Evolutionary conservation across 2,888 invertebrate species (phyloP).

Genomic region (Dynastes grantii): DNA sequence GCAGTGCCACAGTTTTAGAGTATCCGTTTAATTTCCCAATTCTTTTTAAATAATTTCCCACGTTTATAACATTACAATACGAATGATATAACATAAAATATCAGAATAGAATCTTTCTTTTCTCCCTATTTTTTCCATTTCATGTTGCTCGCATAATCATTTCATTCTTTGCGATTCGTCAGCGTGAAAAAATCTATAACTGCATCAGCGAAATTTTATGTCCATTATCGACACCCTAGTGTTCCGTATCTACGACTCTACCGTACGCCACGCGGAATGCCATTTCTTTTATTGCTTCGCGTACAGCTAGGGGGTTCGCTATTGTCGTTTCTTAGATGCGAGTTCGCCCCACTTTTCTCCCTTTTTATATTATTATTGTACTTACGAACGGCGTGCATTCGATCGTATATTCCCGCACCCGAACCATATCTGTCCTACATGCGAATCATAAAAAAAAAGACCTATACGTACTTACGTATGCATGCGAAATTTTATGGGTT

Average conservation of each 20-base stretch:
- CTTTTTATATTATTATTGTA: background rate
- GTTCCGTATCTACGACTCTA: background rate
- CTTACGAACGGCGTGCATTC: background rate
- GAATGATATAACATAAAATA: too few species aligned
- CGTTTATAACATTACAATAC: too few species aligned
- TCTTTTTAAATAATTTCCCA: too few species aligned
- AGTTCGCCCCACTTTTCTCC: background rate
- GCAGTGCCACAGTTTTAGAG: too few species aligned
- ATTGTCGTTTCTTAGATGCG: background rate
- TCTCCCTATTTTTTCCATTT: background rate
- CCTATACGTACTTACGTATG: background rate
- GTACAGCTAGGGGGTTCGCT: background rate
- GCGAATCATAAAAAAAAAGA: background rate
- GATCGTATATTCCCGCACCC: background rate
- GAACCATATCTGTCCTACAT: background rate
- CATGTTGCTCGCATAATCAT: background rate
- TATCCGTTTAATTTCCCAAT: too few species aligned
- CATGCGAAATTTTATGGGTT: conserved; percentile 14
- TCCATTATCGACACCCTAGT: conserved; percentile 7
- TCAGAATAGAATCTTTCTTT: background rate
- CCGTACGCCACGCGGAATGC: background rate
- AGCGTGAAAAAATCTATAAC: background rate
- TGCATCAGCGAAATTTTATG: background rate
- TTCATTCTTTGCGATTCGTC: conserved; percentile 1
- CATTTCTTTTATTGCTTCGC: conserved; percentile 11